These are phyloP conservation scores for Camponotus fellah DNA, from an alignment of 2,888 invertebrate species.

Conservation along the genomic window DNA sequence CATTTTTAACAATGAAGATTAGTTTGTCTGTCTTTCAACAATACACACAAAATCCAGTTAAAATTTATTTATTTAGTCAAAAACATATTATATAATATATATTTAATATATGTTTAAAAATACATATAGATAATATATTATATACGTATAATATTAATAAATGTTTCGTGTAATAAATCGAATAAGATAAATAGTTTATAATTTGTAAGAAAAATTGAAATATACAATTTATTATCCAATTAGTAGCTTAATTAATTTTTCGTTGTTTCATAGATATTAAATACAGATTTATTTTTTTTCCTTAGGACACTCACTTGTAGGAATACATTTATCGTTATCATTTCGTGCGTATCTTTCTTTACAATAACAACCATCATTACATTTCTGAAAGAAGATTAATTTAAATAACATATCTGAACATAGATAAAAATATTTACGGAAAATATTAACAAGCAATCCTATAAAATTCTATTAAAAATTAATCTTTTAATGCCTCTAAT, in stretches of 20 bases:
- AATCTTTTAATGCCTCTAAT: background rate
- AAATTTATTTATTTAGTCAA: background rate
- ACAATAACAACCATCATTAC: conserved; percentile 65
- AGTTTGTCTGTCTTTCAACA: background rate
- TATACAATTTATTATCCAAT: background rate
- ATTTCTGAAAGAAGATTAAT: conserved; percentile 49
- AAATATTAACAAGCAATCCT: background rate
- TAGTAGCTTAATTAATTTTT: background rate
- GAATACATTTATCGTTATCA: conserved; percentile 23
- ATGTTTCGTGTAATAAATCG: background rate
- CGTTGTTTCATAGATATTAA: background rate
- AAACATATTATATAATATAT: background rate
- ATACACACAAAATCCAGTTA: background rate
- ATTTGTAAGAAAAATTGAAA: background rate
- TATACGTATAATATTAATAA: background rate
- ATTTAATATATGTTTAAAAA: background rate
- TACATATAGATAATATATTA: background rate
- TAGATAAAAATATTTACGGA: background rate
- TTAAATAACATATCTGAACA: background rate
- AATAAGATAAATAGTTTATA: background rate
- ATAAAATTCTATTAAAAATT: background rate
- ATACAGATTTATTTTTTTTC: too few relatives aligned
- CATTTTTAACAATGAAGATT: background rate
- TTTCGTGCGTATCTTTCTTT: conserved; percentile 49
- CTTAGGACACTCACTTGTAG: background rate